Evolutionary conservation across 53 echinoderm and acorn worm species (phyloP).

Genomic region (Paracentrotus lividus): DNA sequence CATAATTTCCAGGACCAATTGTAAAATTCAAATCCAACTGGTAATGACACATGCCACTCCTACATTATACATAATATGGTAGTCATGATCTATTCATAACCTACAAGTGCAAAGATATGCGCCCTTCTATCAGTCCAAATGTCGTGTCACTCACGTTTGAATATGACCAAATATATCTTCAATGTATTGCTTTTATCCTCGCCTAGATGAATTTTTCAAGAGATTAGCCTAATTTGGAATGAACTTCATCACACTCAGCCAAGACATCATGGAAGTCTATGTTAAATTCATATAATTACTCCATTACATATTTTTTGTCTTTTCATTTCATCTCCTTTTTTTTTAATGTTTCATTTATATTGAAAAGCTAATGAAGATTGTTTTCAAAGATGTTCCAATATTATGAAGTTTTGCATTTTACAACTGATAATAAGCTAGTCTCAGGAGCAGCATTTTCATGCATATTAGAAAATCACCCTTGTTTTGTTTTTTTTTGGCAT

Average conservation of each 20-base stretch:
- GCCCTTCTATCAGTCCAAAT: too few relatives aligned
- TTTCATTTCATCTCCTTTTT: not conserved
- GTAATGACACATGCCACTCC: too few relatives aligned
- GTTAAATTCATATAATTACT: not conserved
- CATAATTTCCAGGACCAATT: too few relatives aligned
- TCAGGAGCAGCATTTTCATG: constrained; percentile 12
- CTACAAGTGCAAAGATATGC: too few relatives aligned
- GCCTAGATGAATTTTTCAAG: not conserved
- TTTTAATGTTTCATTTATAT: too few relatives aligned
- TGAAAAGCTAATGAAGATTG: too few relatives aligned
- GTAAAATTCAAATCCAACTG: too few relatives aligned
- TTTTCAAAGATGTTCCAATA: too few relatives aligned
- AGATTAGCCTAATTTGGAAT: not conserved
- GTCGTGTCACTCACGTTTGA: too few relatives aligned
- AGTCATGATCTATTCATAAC: too few relatives aligned
- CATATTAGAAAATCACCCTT: not conserved
- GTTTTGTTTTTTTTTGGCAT: not conserved
- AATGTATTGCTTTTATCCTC: not conserved
- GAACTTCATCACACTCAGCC: not conserved
- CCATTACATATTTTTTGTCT: not conserved
- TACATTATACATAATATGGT: too few relatives aligned
- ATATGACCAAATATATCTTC: not conserved
- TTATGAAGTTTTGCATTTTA: not conserved
- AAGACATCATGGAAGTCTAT: not conserved
- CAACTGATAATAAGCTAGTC: not conserved